Conservation (phyloP, 2,888 invertebrate genomes). For the Bruchidius siliquastri region DNA sequence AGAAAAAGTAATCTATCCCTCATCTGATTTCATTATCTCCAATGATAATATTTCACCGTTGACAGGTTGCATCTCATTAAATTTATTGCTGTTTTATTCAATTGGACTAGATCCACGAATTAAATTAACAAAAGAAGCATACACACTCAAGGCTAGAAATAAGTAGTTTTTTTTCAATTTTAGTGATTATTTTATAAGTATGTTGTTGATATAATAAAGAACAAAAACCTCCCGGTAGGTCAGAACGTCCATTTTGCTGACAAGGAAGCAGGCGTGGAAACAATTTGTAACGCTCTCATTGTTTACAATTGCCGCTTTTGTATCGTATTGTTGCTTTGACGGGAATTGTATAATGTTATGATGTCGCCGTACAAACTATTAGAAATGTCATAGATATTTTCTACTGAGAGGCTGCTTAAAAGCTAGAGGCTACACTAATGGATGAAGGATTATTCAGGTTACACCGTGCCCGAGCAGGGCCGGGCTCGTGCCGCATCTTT, state of each 20-base stretch:
- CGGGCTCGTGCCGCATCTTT: too few relatives aligned
- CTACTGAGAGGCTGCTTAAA: too few relatives aligned
- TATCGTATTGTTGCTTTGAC: neutral
- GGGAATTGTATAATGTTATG: neutral
- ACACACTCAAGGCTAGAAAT: neutral
- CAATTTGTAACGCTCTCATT: neutral
- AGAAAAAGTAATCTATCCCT: neutral
- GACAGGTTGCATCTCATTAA: neutral
- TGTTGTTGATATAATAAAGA: neutral
- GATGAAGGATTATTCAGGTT: too few relatives aligned
- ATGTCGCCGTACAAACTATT: too few relatives aligned
- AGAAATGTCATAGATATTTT: too few relatives aligned
- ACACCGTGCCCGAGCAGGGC: too few relatives aligned
- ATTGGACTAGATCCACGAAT: neutral
- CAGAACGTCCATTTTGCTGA: neutral
- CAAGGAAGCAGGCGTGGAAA: neutral
- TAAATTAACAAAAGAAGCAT: neutral
- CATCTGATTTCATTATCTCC: neutral
- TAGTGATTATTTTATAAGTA: neutral
- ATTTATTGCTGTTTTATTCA: neutral
- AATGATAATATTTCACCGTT: neutral
- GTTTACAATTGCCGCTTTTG: neutral
- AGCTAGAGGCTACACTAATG: too few relatives aligned
- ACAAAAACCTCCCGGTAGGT: neutral
- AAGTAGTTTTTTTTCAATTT: neutral